phyloP scores from a whole-genome alignment of 2,113 vertebrate genomes.

The Gymnobelideus leadbeateri region DNA sequence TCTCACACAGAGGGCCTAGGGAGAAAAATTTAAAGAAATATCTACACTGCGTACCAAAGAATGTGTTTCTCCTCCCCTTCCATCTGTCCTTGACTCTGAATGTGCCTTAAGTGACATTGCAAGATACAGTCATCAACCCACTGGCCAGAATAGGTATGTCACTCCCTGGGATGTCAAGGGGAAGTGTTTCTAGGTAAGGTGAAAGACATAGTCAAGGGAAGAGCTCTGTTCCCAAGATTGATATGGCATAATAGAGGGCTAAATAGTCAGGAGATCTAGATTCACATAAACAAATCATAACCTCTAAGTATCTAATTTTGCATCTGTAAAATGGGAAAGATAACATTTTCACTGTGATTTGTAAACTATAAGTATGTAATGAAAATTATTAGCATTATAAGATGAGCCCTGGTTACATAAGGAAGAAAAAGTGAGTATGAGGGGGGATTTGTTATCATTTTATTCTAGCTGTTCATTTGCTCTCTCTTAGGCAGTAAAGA shows the following conservation, averaged over 20 bases:
- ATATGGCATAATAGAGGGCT: background rate
- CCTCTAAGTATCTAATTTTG: background rate
- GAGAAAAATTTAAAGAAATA: constrained; percentile 2
- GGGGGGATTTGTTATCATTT: background rate
- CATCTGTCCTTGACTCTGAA: background rate
- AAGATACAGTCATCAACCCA: background rate
- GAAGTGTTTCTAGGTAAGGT: background rate
- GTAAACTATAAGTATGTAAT: background rate
- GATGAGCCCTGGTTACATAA: background rate
- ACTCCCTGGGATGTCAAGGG: background rate
- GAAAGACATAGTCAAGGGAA: background rate
- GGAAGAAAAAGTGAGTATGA: background rate
- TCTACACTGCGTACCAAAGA: background rate
- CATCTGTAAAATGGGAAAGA: background rate
- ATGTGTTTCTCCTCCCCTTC: background rate
- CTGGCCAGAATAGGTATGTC: background rate
- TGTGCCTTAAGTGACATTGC: background rate
- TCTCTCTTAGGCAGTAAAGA: background rate
- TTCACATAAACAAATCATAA: background rate
- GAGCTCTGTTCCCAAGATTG: background rate
- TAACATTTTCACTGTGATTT: background rate
- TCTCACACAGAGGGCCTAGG: background rate
- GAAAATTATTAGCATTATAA: background rate
- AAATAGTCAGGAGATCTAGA: background rate
- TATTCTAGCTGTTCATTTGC: background rate